Evolutionary conservation across 2,888 invertebrate genomes (phyloP).

Genomic region (Bugulina stolonifera): DNA sequence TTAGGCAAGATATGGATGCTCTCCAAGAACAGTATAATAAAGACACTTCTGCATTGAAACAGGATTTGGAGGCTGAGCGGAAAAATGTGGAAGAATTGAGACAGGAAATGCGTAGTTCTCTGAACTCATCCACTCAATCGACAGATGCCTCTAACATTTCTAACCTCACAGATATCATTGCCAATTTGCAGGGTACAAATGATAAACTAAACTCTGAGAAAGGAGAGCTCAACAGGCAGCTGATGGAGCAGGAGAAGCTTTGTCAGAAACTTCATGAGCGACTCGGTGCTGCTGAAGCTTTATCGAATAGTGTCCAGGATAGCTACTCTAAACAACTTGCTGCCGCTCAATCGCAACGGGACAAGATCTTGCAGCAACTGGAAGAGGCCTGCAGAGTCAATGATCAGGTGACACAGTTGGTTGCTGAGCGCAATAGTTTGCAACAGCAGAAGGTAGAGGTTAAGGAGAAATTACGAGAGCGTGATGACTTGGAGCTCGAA

Average conservation of each 20-base stretch:
- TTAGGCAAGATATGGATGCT: constrained; percentile 10
- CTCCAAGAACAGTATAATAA: constrained; percentile 3
- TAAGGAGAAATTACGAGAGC: not conserved
- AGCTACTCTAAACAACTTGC: constrained; percentile 21
- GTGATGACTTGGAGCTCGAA: constrained; percentile 7
- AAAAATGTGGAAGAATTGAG: not conserved
- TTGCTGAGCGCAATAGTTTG: constrained; percentile 5
- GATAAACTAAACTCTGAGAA: constrained; percentile 16
- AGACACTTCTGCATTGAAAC: not conserved
- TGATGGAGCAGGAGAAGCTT: constrained; percentile 19
- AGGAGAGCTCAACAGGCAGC: constrained; percentile 4
- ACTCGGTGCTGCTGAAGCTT: not conserved
- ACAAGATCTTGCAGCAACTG: constrained; percentile 19
- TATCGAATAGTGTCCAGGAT: constrained; percentile 17
- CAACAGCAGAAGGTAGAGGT: not conserved
- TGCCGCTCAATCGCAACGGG: constrained; percentile 1
- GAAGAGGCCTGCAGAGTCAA: constrained; percentile 14
- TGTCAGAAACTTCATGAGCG: constrained; percentile 15
- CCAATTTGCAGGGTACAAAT: not conserved
- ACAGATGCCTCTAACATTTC: not conserved
- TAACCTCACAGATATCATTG: constrained; percentile 9
- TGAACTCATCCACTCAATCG: constrained; percentile 11
- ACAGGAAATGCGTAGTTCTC: constrained; percentile 17
- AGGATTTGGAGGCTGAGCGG: not conserved
- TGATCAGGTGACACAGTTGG: constrained; percentile 11